These are phyloP conservation scores for Phyllopteryx taeniolatus DNA, from an alignment of 2,113 vertebrate species.

Conservation along the genomic window DNA sequence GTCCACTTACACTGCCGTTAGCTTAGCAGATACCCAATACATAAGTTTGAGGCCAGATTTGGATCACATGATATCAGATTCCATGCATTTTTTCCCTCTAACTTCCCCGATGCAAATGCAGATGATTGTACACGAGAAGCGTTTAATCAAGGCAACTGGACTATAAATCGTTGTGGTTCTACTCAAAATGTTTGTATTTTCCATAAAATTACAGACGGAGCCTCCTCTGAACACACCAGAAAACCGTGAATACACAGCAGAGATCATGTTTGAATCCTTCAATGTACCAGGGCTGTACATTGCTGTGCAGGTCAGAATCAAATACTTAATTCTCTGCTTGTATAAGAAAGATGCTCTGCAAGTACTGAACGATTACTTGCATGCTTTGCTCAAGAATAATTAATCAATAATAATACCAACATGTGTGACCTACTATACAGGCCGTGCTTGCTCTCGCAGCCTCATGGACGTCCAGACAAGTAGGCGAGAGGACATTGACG, in stretches of 20 bases:
- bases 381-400: neutral
- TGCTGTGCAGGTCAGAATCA: conserved; percentile 88
- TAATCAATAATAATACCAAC: neutral
- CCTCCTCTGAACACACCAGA: conserved; percentile 98
- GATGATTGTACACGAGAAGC: too few species aligned
- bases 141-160: too few species aligned
- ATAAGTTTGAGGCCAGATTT: too few species aligned
- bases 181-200: neutral
- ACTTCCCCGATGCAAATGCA: too few species aligned
- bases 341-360: neutral
- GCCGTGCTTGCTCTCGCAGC: conserved; percentile 96
- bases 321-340: neutral
- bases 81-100: too few species aligned
- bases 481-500: conserved; percentile 92
- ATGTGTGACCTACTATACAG: conserved; percentile 51
- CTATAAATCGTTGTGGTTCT: too few species aligned
- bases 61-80: too few species aligned
- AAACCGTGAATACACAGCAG: conserved; percentile 97
- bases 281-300: conserved; percentile 98
- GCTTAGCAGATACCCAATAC: too few species aligned
- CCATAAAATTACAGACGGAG: conserved; percentile 80
- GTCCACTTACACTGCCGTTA: too few species aligned
- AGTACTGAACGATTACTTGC: neutral
- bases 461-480: conserved; percentile 97
- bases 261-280: conserved; percentile 99